A percentile compares a stretch with the other conserved stretches of the same genome.
Evolutionary conservation across 2,888 invertebrate genomes (phyloP).

Genomic region (Megamerina dolium): DNA sequence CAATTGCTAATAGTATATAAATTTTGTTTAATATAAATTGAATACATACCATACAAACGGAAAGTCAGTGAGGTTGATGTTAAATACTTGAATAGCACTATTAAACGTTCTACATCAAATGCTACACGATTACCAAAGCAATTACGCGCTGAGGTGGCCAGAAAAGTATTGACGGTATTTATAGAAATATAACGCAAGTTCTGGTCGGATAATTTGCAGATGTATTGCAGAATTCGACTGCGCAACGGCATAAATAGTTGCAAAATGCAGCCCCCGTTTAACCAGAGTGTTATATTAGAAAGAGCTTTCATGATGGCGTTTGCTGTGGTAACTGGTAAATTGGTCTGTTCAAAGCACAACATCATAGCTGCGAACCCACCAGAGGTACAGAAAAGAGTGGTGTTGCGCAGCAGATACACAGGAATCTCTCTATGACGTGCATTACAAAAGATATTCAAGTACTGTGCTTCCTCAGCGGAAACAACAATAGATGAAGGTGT

Average conservation of each 20-base stretch:
- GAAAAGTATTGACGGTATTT: slow-evolving; percentile 91
- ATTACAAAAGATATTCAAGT: slow-evolving; percentile 64
- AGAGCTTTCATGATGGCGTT: slow-evolving; percentile 88
- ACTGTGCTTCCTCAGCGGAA: slow-evolving; percentile 71
- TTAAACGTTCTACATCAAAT: slow-evolving; percentile 89
- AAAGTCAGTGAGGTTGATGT: slow-evolving; percentile 91
- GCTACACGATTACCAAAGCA: slow-evolving; percentile 77
- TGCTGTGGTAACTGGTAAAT: slow-evolving; percentile 79
- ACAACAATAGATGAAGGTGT: slow-evolving; percentile 76
- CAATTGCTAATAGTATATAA: no score
- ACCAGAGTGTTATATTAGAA: slow-evolving; percentile 88
- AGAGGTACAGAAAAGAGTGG: slow-evolving; percentile 87
- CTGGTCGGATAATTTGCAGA: slow-evolving; percentile 89
- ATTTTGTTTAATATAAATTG: no score
- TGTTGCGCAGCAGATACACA: slow-evolving; percentile 81
- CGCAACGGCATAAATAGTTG: slow-evolving; percentile 84
- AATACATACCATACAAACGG: slow-evolving; percentile 78
- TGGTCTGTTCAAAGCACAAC: slow-evolving; percentile 75
- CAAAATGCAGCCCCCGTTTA: slow-evolving; percentile 84
- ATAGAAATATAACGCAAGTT: slow-evolving; percentile 83
- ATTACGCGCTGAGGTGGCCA: slow-evolving; percentile 93
- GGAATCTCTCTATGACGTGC: slow-evolving; percentile 91
- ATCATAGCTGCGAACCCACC: slow-evolving; percentile 86
- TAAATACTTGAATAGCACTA: slow-evolving; percentile 91
- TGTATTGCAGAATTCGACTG: slow-evolving; percentile 80